Evolutionary conservation across 1,140 invertebrate species (phyloP), one percentile per base, ranked within the genome.

Genomic region (Venturia canescens): DNA sequence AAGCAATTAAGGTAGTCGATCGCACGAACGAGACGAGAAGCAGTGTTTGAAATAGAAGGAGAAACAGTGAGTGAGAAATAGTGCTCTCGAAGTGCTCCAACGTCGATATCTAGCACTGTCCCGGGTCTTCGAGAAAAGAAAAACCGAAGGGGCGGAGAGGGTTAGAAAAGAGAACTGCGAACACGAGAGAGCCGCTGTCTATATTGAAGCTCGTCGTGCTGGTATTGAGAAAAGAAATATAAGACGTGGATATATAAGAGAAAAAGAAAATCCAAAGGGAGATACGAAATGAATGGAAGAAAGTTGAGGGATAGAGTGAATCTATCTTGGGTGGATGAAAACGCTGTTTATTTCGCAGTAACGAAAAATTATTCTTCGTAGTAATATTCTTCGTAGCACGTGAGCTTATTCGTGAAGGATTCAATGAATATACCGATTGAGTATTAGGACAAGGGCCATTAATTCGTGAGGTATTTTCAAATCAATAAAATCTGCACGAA

Each of bases 1-100:
- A 74, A 74, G 71, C 71, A 74, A 74, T 74, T 74, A 74, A 74
- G 48, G 71, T 74, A 74, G 71, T 74, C 71, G 71, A 74, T 74
- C 71, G n/a, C n/a, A 74, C 48, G 71, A 74, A 74, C 71, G 71
- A 53, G 34, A 74, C 66, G 29, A 69, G 66, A 74, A 53, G 44
- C 71, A 3, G 48, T 18, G 71, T n/a, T 48, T 48, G 21, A 74
- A 13, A 26, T 48, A 29, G 26, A 48, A 26, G 53, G 31, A 53
- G 48, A 26, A 44, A 71, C 21, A 34, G 21, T 9, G 38, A 48
- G 69, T 31, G 27, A 26, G 23, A 63, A 63, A 63, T 63, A 26
- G 21, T 63, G 23, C 60, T 63, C 60, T 27, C 60, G 60, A 26
- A 63, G 1, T 63, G 23, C 23, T 63, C 60, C 11, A 23, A 23